A percentile compares a stretch with the other conserved stretches of the same genome.
phyloP scores from a whole-genome alignment of 37 sponge, comb jelly and placozoan genomes.

The Crambe crambe region DNA sequence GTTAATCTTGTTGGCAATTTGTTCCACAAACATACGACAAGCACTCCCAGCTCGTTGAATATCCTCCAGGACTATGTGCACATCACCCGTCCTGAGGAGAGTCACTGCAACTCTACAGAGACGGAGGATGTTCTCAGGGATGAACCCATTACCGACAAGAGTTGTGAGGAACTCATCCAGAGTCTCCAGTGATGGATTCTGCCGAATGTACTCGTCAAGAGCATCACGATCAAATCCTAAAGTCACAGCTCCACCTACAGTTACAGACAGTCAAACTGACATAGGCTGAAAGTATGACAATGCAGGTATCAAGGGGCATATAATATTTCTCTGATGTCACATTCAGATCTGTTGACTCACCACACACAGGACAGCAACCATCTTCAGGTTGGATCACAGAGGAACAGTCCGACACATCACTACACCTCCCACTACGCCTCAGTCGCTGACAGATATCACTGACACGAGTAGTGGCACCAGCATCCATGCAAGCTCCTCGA shows the following conservation, averaged over 20 bases:
- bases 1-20: not conserved
- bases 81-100: not conserved
- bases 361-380: slow-evolving; percentile 4
- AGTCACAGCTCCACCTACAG: slow-evolving; percentile 1
- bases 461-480: not conserved
- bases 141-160: not conserved
- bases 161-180: not conserved
- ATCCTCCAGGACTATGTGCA: not conserved
- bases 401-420: not conserved
- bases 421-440: not conserved
- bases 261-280: no score
- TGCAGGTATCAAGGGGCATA: no score
- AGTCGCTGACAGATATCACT: not conserved
- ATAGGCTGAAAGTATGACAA: no score
- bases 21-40: not conserved
- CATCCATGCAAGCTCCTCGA: not conserved
- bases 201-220: not conserved
- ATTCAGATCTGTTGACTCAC: not conserved
- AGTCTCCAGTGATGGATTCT: not conserved
- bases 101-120: not conserved
- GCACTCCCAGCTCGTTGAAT: not conserved
- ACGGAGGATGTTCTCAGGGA: not conserved
- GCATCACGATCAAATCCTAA: slow-evolving; percentile 1
- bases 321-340: no score
- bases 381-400: not conserved